Conservation (phyloP, 1,140 invertebrate species). For the Tetramorium alpestre region DNA sequence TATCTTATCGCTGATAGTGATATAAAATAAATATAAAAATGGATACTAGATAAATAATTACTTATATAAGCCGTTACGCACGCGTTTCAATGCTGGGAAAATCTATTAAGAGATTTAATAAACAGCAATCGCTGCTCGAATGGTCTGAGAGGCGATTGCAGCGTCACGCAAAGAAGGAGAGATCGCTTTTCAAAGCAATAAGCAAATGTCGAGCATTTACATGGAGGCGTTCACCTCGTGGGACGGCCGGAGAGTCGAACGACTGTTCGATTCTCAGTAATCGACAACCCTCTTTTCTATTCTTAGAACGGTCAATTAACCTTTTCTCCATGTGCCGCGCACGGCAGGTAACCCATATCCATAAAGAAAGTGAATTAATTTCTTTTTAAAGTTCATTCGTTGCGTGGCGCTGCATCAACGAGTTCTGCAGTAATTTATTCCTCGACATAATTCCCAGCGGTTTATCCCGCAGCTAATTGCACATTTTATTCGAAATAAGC, state of each 20-base stretch:
- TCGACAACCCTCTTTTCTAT: constrained; percentile 61
- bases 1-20: not conserved
- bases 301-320: constrained; percentile 73
- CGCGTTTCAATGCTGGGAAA: not conserved
- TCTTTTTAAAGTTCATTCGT: constrained; percentile 43
- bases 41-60: not conserved
- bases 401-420: constrained; percentile 3
- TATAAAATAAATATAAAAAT: not conserved
- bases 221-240: constrained; percentile 59
- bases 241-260: constrained; percentile 28
- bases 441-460: constrained; percentile 23
- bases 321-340: constrained; percentile 60
- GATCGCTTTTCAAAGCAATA: constrained; percentile 58
- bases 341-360: constrained; percentile 29
- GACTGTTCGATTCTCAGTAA: constrained; percentile 58
- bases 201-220: constrained; percentile 61
- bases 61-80: not conserved
- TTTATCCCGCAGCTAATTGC: not conserved
- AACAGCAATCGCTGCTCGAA: constrained; percentile 28
- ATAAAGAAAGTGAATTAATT: constrained; percentile 50
- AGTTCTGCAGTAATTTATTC: not conserved
- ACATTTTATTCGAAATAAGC: constrained; percentile 2
- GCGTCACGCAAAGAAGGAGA: constrained; percentile 59
- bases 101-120: constrained; percentile 11
- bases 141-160: constrained; percentile 39